Evolutionary conservation across 1,140 invertebrate genomes (phyloP).

Genomic region (Antheraea mylitta): DNA sequence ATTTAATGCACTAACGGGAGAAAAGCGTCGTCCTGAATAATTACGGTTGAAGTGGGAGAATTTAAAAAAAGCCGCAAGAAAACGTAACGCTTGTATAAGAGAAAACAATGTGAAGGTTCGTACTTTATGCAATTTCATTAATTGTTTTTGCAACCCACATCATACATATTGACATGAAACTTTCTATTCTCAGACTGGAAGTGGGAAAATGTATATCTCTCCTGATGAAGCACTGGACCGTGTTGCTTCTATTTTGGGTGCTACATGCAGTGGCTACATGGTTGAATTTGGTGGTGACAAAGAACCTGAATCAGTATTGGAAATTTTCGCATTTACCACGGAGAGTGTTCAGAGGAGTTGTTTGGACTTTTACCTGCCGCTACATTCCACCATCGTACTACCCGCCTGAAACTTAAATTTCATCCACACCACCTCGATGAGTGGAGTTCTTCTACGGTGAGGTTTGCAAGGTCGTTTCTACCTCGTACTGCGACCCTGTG

Average conservation of each 20-base stretch:
- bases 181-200: conserved; percentile 17
- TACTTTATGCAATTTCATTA: not conserved
- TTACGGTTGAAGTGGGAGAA: conserved; percentile 14
- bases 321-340: no score
- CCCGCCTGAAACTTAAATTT: no score
- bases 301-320: not conserved
- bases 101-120: conserved; percentile 10
- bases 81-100: conserved; percentile 1
- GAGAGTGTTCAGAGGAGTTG: no score
- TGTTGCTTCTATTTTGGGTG: conserved; percentile 16
- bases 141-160: not conserved
- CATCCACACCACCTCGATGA: no score
- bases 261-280: conserved; percentile 14
- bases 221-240: conserved; percentile 20
- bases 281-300: conserved; percentile 17
- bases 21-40: conserved; percentile 2
- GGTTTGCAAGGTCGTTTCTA: no score
- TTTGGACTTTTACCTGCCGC: no score
- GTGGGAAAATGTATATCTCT: conserved; percentile 14
- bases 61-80: conserved; percentile 14
- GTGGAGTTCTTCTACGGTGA: no score
- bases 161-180: conserved; percentile 8
- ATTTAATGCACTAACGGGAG: conserved; percentile 4
- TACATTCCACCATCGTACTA: no score
- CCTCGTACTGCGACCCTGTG: no score